Percentiles rank a stretch among this genome's conserved stretches.
phyloP scores from a whole-genome alignment of 2,113 vertebrate species.

The Potamarius usumacintae region DNA sequence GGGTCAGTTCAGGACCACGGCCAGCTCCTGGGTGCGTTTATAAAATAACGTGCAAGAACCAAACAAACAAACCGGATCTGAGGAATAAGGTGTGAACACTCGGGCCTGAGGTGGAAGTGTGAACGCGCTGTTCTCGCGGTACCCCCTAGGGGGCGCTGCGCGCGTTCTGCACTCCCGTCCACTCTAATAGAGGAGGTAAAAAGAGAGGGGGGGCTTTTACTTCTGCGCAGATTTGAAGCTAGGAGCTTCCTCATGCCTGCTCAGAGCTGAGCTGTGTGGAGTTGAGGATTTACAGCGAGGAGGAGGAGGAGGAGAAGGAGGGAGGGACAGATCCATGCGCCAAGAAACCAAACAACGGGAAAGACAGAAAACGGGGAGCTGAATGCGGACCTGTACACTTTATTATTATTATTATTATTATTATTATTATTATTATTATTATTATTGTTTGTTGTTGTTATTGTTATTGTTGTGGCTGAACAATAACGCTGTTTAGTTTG shows the following conservation, averaged over 20 bases:
- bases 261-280: slow-evolving; percentile 48
- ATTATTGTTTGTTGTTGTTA: not conserved
- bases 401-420: not conserved
- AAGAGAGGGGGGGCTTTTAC: not conserved
- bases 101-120: not conserved
- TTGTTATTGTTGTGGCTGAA: not conserved
- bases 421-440: too few relatives aligned
- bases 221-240: slow-evolving; percentile 48
- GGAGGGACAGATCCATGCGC: slow-evolving; percentile 54
- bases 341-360: slow-evolving; percentile 65
- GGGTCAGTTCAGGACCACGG: too few relatives aligned
- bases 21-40: too few relatives aligned
- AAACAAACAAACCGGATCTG: too few relatives aligned
- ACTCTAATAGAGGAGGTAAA: too few relatives aligned
- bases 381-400: not conserved
- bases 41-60: too few relatives aligned
- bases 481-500: not conserved
- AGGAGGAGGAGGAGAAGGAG: slow-evolving; percentile 63
- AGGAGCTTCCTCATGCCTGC: slow-evolving; percentile 35
- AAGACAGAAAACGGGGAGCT: slow-evolving; percentile 57
- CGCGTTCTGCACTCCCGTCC: not conserved
- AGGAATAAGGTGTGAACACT: not conserved
- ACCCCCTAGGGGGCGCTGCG: slow-evolving; percentile 67
- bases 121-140: not conserved
- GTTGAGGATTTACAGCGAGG: not conserved